A percentile compares a stretch with the other conserved stretches of the same genome.
Evolutionary conservation across 1,140 invertebrate genomes (phyloP).

Genomic region (Conus ventricosus): DNA sequence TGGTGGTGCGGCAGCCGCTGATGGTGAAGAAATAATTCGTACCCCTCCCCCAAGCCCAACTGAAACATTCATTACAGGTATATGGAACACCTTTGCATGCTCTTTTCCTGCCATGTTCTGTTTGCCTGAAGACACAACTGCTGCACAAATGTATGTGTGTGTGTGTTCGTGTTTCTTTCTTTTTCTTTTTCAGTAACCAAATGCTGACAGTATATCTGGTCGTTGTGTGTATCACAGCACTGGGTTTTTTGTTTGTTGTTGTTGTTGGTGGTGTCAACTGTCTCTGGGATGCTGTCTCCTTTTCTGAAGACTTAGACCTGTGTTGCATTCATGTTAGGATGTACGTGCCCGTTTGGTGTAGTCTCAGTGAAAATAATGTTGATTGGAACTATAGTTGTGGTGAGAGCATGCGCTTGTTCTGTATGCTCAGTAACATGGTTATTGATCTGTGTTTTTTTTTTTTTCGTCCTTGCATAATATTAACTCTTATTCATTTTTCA

Average conservation of each 20-base stretch:
- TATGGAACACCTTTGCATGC: background rate
- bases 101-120: background rate
- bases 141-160: background rate
- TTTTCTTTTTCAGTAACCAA: background rate
- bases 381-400: no score
- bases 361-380: background rate
- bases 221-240: no score
- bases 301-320: background rate
- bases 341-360: no score
- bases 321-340: background rate
- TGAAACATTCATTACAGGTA: slow-evolving; percentile 61
- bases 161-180: background rate
- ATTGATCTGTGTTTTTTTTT: no score
- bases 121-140: background rate
- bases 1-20: background rate
- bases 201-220: no score
- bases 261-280: no score
- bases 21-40: slow-evolving; percentile 58
- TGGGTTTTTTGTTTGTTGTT: no score
- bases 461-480: no score
- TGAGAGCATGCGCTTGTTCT: background rate
- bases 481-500: no score
- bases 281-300: no score
- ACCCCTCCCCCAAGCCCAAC: slow-evolving; percentile 68
- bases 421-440: no score